phyloP scores from a whole-genome alignment of 2,888 invertebrate genomes.

The Neria commutata region DNA sequence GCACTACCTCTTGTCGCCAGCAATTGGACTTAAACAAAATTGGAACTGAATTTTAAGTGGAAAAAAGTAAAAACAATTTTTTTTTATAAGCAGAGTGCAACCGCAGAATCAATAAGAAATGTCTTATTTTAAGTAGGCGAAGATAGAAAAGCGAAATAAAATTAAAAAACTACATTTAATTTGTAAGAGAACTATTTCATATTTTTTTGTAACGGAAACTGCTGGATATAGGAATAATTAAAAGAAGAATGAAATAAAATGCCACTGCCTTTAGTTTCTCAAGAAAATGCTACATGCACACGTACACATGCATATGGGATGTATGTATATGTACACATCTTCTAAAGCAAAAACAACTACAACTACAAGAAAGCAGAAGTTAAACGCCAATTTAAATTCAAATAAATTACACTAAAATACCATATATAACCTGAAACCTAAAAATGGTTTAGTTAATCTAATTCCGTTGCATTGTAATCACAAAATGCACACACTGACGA shows the following conservation, averaged over 20 bases:
- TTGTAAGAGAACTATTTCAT: too few relatives aligned
- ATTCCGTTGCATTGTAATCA: too few relatives aligned
- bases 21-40: too few relatives aligned
- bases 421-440: too few relatives aligned
- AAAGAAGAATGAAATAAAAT: conserved; percentile 12
- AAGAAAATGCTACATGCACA: neutral
- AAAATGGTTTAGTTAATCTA: too few relatives aligned
- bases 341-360: conserved; percentile 10
- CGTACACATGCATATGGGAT: neutral
- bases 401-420: neutral
- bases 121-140: conserved; percentile 36
- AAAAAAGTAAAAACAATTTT: conserved; percentile 19
- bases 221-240: too few relatives aligned
- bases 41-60: too few relatives aligned
- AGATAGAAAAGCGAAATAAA: conserved; percentile 17
- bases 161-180: conserved; percentile 18
- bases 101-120: conserved; percentile 35
- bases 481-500: too few relatives aligned
- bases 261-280: conserved; percentile 32
- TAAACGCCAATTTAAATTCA: neutral
- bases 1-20: too few relatives aligned
- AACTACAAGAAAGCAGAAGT: conserved; percentile 6
- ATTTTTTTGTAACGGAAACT: neutral
- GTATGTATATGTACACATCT: conserved; percentile 2
- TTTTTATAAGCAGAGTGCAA: conserved; percentile 11